Evolutionary conservation across 2,888 invertebrate genomes (phyloP), one percentile per base, ranked within the genome.

Genomic region (Leptarthrus brevirostris): DNA sequence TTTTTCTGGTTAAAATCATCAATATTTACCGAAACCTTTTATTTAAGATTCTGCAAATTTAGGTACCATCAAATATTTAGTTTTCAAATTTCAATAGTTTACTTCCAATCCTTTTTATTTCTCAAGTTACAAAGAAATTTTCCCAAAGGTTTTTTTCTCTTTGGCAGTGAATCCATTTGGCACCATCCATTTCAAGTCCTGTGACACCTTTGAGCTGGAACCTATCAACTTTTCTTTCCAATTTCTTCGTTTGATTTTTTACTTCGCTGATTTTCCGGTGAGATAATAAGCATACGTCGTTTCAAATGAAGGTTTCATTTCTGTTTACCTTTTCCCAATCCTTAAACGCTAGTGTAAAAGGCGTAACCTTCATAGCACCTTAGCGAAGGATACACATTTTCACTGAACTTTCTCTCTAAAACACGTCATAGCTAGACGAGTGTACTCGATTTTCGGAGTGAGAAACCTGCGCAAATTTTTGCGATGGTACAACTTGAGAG

Each of bases 231-330:
- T 5, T 30, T 30, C 40, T 40, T 40, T 40, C 1, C 40, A 40
- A 30, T n/a, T 2, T n/a, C n/a, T 47, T 47, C 16, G n/a, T 47
- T 47, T 47, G 12, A 40, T 69, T 52, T 69, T 69, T 16, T 14
- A 52, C 30, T 52, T 69, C n/a, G 22, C 30, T 52, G 52, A 52
- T 69, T 52, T 12, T 30, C 20, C 14, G 18, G 30, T 47, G 49
- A 49, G 47, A 66, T 66, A 66, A 47, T 66, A 44, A 47, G 52
- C 69, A 69, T 69, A 69, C 34, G 30, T 14, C 18, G 47, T 16
- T 69, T 34, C 2, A 8, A 18, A 18, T 20, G 52, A 44, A 52
- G 69, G 14, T 52, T 44, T 52, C 40, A 26, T 69, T 69, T 52
- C 49, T 52, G 52, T 52, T 34, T 34, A 34, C 24, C 36, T 49